Percentiles rank a stretch among this genome's conserved stretches.
phyloP scores from a whole-genome alignment of 35 echinoderm and acorn worm species.

The Heliocidaris tuberculata region DNA sequence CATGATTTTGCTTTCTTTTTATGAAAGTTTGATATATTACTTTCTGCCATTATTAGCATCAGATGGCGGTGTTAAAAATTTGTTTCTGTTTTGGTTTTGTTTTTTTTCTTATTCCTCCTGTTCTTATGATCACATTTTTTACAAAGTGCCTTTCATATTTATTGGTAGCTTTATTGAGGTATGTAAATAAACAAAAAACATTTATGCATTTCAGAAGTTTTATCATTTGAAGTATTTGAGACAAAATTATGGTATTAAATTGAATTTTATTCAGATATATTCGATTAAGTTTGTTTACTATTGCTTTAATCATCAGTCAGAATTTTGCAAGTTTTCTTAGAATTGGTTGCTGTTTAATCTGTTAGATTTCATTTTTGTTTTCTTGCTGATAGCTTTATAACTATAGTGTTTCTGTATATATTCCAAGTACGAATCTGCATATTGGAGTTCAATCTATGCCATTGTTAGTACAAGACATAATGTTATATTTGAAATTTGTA shows the following conservation, averaged over 20 bases:
- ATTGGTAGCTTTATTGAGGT: constrained; percentile 11
- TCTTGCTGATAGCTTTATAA: neutral
- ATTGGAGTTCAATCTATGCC: neutral
- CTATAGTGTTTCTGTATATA: neutral
- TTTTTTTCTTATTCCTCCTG: neutral
- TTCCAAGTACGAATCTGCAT: neutral
- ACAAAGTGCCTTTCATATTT: constrained; percentile 18
- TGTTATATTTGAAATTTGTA: neutral
- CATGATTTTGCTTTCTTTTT: neutral
- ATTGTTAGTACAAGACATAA: neutral
- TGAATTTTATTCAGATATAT: neutral
- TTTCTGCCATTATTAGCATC: too few relatives aligned
- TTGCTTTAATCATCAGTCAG: neutral
- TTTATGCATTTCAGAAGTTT: constrained; percentile 18
- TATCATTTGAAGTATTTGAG: neutral
- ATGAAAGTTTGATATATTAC: neutral
- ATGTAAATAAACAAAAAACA: constrained; percentile 19
- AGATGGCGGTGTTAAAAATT: neutral
- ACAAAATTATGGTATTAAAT: constrained; percentile 1
- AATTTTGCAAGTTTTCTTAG: neutral
- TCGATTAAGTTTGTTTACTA: neutral
- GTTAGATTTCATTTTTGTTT: neutral
- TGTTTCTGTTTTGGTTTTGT: neutral
- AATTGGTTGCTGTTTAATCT: neutral
- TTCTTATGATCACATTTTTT: neutral